A percentile compares a stretch with the other conserved stretches of the same genome.
phyloP scores from a whole-genome alignment of 2,797 vertebrate genomes.

The Parauchenoglanis ngamensis region DNA sequence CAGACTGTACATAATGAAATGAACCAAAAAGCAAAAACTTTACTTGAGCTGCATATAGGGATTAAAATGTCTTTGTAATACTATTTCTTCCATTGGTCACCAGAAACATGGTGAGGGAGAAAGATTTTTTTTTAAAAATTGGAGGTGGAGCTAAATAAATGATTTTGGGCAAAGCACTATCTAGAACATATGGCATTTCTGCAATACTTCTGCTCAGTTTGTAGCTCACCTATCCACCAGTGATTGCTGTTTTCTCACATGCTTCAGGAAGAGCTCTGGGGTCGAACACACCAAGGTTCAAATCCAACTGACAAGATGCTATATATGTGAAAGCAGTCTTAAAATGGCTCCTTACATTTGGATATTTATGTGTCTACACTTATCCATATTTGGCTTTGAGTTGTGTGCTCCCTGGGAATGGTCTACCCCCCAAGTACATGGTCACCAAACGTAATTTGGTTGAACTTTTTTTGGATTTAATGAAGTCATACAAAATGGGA shows the following conservation, averaged over 20 bases:
- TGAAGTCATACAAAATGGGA: neutral
- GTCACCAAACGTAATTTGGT: neutral
- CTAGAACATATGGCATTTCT: neutral
- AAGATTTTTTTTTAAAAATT: too few relatives aligned
- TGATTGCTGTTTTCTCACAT: neutral
- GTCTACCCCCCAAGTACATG: neutral
- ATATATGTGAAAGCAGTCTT: neutral
- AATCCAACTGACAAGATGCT: neutral
- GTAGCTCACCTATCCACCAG: neutral
- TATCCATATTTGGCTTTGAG: neutral
- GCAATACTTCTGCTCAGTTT: neutral
- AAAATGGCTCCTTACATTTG: neutral
- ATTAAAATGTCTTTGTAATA: neutral
- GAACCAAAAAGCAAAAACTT: neutral
- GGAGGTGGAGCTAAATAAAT: neutral
- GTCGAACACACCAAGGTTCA: neutral
- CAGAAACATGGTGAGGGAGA: too few relatives aligned
- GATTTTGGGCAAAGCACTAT: neutral
- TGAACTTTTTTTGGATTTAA: neutral
- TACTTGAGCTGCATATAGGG: neutral
- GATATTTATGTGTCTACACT: neutral
- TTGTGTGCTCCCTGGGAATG: neutral
- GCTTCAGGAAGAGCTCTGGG: neutral
- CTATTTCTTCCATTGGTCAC: neutral
- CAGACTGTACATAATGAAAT: neutral